Evolutionary conservation across 2,888 invertebrate species (phyloP).

Genomic region (Campoplex nolae): DNA sequence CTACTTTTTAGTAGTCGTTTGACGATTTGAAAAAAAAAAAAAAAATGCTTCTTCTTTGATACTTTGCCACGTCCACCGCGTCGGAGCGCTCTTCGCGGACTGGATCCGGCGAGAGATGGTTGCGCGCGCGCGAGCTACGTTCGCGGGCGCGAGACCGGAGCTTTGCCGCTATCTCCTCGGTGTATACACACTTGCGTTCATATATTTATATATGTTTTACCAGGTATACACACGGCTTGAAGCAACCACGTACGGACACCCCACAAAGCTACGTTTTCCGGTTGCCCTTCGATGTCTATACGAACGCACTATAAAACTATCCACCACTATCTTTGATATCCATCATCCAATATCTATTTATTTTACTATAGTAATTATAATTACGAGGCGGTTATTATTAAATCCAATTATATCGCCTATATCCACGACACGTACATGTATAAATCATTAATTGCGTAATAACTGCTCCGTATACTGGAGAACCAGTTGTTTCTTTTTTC

Average conservation of each 20-base stretch:
- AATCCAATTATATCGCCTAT: constrained; percentile 43
- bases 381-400: constrained; percentile 43
- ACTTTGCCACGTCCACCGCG: constrained; percentile 78
- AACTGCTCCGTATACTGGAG: neutral
- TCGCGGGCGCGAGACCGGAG: constrained; percentile 78
- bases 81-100: constrained; percentile 82
- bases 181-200: constrained; percentile 38
- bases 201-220: constrained; percentile 12
- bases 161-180: constrained; percentile 62
- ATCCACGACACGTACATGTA: neutral
- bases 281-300: constrained; percentile 53
- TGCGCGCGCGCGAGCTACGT: constrained; percentile 68
- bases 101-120: constrained; percentile 75
- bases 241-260: constrained; percentile 39
- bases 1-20: neutral
- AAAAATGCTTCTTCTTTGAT: constrained; percentile 41
- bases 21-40: neutral
- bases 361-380: constrained; percentile 55
- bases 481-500: neutral
- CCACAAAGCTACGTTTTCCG: constrained; percentile 62
- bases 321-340: constrained; percentile 8
- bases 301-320: neutral
- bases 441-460: neutral
- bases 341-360: constrained; percentile 38
- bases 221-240: constrained; percentile 27